Base-by-base conservation (phyloP, 1,140 invertebrate species). In the Conopomorpha cramerella region DNA sequence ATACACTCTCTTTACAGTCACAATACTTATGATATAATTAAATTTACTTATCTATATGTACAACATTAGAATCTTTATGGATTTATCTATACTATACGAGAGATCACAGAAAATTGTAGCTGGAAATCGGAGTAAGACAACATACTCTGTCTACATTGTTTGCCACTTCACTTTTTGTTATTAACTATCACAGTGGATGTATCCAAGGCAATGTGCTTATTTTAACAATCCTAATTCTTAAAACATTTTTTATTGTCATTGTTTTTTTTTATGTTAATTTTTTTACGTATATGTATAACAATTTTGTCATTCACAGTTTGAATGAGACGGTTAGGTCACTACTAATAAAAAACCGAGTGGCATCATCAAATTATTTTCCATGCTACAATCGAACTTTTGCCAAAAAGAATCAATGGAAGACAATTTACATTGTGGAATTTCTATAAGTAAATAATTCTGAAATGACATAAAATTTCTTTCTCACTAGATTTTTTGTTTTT, bases 71-170 rank as follows among this genome's bases (percentile, higher is more conserved):
- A 44, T 61, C 55, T 66, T 39, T 28, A 65, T 67, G 54, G 60
- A 62, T 68, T 68, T 64, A 76, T 55, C 60, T 72, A 76, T 55
- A 68, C 68, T 65, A 74, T 77, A 70, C 65, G 70, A 79, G 77
- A 79, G 77, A 79, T 79, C 77, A 79, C 77, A 79, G 73, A 79
- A 79, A 78, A 79, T 77, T 77, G 74, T 77, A 79, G 77, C 72
- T 77, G 71, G 71, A 78, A 77, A 77, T 72, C 58, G 77, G 65
- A 72, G 64, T 70, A 66, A 67, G 59, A 61, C 73, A 71, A 53
- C 57, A 59, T 70, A 67, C 49, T 62, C 60, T 70, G 62, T 36
- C 51, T 57, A n/a, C n/a, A n/a, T 29, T 6, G 47, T 67, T 64
- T 76, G 72, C 68, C 68, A 76, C 68, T 61, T 71, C 56, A 57